Evolutionary conservation across 2,888 invertebrate genomes (phyloP).

Genomic region (Patella caerulea): DNA sequence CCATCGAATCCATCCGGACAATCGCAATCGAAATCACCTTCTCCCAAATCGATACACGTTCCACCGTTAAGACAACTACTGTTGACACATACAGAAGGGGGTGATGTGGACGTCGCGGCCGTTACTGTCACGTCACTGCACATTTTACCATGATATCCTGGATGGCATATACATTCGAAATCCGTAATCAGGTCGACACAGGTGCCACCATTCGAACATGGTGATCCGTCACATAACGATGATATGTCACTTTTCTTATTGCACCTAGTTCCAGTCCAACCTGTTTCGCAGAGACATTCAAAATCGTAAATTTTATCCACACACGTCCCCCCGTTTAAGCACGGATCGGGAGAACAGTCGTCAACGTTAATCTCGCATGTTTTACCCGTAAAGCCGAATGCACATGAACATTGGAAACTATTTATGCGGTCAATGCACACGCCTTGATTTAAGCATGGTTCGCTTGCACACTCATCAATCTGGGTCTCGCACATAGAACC

Average conservation of each 20-base stretch:
- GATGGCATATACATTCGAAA: conserved; percentile 35
- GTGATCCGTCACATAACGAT: background rate
- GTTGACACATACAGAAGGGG: conserved; percentile 29
- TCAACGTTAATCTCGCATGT: conserved; percentile 90
- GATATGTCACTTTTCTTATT: background rate
- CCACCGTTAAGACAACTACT: conserved; percentile 46
- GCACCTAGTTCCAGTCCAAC: conserved; percentile 12
- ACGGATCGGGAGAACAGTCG: conserved; percentile 77
- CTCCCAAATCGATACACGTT: conserved; percentile 42
- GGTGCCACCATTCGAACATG: conserved; percentile 29
- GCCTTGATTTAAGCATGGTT: conserved; percentile 79
- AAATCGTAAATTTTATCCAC: conserved; percentile 75
- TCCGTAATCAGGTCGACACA: conserved; percentile 31
- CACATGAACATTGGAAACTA: conserved; percentile 92
- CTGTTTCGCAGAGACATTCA: conserved; percentile 76
- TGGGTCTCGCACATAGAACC: conserved; percentile 80
- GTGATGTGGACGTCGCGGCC: conserved; percentile 17
- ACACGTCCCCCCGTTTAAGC: conserved; percentile 35
- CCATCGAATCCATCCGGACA: conserved; percentile 92
- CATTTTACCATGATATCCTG: conserved; percentile 35
- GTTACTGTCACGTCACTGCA: conserved; percentile 30
- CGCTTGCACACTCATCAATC: conserved; percentile 81
- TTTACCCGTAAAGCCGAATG: conserved; percentile 88
- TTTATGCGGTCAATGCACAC: conserved; percentile 78
- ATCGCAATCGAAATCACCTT: conserved; percentile 71